Base-by-base conservation (phyloP, 35 echinoderm and acorn worm genomes). In the Ptychodera flava region DNA sequence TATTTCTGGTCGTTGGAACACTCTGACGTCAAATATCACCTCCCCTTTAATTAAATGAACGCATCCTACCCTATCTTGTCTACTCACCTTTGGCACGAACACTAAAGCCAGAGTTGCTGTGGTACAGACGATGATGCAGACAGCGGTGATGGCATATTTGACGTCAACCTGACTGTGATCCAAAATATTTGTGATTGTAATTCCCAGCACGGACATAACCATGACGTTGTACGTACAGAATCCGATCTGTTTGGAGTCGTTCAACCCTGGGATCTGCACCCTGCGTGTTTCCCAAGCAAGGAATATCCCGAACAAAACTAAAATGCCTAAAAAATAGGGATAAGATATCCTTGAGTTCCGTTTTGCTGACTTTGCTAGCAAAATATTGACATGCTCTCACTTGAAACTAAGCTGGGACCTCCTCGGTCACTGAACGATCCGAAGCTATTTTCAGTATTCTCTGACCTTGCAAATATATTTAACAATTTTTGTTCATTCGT, bases 211-310 rank as follows among this genome's bases (percentile, higher is more conserved):
- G 38, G 92, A 99, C 93, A 99, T 92, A 35, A 99, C 92, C 38
- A 91, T 94, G 1, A 99, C 89, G 78, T 99, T 99, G 82, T 99
- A 99, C 16, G 94, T 92, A 86, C 96, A 94, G 87, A 94, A 94
- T 0, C 45, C 45, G 6, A 64, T 64, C 45, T 64, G 45, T 64
- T 64, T 64, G 45, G 45, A 64, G 45, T 64, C 45, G 45, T 64
- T 64, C 45, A 64, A 64, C 22, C 45, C 45, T 6, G 45, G 45
- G 6, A 64, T 64, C 22, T 64, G 45, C 22, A 64, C 45, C 87
- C 89, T 88, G 36, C 91, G 87, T 16, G 91, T 93, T 88, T 93
- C 91, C 91, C 91, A 93, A 16, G 91, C 91, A 30, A 92, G 35
- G 78, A 92, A 92, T 27, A 82, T 36, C 28, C 91, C 91, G 75